Evolutionary conservation across 2,113 vertebrate species (phyloP).

Genomic region (Colius striatus): DNA sequence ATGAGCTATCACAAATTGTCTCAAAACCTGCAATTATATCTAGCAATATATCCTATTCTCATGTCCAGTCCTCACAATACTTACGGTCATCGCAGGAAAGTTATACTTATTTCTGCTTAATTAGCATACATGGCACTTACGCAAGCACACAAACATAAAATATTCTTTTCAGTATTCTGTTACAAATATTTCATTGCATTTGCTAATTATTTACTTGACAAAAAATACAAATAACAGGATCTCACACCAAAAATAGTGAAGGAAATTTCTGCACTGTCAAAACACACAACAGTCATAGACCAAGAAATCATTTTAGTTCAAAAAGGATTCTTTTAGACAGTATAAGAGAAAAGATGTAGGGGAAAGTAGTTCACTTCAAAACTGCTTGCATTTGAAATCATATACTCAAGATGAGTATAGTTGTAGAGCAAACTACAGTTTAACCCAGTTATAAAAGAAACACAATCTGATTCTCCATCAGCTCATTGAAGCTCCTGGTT

Average conservation of each 20-base stretch:
- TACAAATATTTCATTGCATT: background rate
- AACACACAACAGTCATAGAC: background rate
- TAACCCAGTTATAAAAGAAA: background rate
- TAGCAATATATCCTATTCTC: background rate
- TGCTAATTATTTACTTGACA: background rate
- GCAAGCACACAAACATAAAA: background rate
- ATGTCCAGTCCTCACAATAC: background rate
- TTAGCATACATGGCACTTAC: accelerated
- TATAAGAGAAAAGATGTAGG: background rate
- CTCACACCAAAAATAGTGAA: background rate
- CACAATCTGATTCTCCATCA: background rate
- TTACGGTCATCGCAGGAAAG: too few relatives aligned
- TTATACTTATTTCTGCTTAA: background rate
- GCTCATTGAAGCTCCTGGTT: background rate
- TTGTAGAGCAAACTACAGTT: background rate
- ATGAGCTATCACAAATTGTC: background rate
- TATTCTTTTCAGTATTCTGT: background rate
- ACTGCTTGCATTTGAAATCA: background rate
- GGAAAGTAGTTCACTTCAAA: background rate
- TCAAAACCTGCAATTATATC: background rate
- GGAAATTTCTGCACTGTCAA: background rate
- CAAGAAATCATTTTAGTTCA: background rate
- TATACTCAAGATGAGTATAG: background rate
- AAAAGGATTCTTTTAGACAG: background rate
- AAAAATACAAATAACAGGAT: background rate